Evolutionary conservation across 2,888 invertebrate genomes (phyloP).

Genomic region (Netelia virgata): DNA sequence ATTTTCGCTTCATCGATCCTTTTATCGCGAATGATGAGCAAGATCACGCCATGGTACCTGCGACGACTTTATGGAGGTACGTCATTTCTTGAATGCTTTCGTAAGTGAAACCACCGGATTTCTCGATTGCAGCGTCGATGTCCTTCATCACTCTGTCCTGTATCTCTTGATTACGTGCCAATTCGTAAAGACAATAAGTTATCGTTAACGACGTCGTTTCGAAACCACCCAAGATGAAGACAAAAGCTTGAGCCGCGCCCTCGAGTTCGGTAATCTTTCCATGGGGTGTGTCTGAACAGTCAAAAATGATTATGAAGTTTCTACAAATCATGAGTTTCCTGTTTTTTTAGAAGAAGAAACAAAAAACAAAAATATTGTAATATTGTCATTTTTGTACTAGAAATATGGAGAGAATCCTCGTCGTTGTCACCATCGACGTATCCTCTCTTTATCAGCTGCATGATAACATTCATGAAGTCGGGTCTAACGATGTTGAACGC

Average conservation of each 20-base stretch:
- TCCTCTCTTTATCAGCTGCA: conserved; percentile 80
- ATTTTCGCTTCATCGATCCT: too few relatives aligned
- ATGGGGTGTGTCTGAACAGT: conserved; percentile 45
- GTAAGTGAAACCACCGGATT: conserved; percentile 81
- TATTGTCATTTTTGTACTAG: conserved; percentile 33
- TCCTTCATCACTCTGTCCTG: conserved; percentile 84
- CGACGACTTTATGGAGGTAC: conserved; percentile 85
- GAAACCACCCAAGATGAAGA: conserved; percentile 85
- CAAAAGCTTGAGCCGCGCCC: conserved; percentile 85
- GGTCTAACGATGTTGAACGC: conserved; percentile 77
- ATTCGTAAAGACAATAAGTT: conserved; percentile 84
- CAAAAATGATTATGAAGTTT: neutral
- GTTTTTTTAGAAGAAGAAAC: neutral
- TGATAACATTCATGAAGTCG: conserved; percentile 83
- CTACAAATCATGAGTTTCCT: neutral
- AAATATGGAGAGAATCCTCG: conserved; percentile 42
- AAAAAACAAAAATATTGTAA: neutral
- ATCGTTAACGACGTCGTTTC: conserved; percentile 86
- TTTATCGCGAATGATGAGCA: neutral
- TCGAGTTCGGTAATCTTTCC: conserved; percentile 82
- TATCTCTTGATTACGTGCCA: conserved; percentile 83
- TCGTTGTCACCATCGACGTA: conserved; percentile 74
- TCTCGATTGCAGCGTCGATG: conserved; percentile 80
- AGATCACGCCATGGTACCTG: conserved; percentile 75
- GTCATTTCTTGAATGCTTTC: conserved; percentile 84